Conservation (phyloP, 2,113 vertebrate genomes). For the Xenopus tropicalis region DNA sequence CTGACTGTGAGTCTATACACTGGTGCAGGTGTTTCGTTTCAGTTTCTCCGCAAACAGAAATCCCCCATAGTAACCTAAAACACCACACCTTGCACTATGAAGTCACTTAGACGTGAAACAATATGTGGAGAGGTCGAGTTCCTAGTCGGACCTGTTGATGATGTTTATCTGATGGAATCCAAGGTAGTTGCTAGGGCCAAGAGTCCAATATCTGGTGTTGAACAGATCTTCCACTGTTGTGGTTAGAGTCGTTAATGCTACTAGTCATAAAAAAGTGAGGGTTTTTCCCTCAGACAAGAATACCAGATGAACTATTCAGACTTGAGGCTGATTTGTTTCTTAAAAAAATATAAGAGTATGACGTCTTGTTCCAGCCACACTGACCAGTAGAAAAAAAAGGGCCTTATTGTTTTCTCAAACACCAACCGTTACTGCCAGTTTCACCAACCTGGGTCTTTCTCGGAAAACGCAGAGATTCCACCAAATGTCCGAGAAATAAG, state of each 20-base stretch:
- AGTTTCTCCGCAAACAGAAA: too few species aligned
- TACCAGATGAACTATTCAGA: conserved; percentile 31
- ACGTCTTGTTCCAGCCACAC: conserved; percentile 37
- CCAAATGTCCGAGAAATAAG: background rate
- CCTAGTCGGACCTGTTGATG: too few species aligned
- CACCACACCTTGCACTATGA: too few species aligned
- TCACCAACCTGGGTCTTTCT: conserved; percentile 22
- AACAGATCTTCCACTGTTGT: conserved; percentile 29
- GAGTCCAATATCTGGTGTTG: background rate
- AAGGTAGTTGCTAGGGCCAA: conserved; percentile 34
- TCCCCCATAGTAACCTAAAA: too few species aligned
- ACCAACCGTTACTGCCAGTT: conserved; percentile 10
- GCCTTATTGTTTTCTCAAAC: conserved; percentile 30
- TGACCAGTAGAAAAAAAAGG: conserved; percentile 36
- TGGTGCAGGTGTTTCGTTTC: too few species aligned
- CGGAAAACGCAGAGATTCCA: conserved; percentile 22
- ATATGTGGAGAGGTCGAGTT: too few species aligned
- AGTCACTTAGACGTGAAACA: too few species aligned
- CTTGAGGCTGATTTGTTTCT: conserved; percentile 21
- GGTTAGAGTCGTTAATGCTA: conserved; percentile 34
- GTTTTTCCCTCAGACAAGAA: conserved; percentile 16
- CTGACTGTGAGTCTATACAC: too few species aligned
- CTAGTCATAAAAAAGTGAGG: conserved; percentile 34
- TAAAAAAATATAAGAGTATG: conserved; percentile 26
- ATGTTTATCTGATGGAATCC: too few species aligned